Evolutionary conservation across 2,797 vertebrate genomes (phyloP), one percentile per base, ranked within the genome.

Genomic region (Cyprinodon diabolis): DNA sequence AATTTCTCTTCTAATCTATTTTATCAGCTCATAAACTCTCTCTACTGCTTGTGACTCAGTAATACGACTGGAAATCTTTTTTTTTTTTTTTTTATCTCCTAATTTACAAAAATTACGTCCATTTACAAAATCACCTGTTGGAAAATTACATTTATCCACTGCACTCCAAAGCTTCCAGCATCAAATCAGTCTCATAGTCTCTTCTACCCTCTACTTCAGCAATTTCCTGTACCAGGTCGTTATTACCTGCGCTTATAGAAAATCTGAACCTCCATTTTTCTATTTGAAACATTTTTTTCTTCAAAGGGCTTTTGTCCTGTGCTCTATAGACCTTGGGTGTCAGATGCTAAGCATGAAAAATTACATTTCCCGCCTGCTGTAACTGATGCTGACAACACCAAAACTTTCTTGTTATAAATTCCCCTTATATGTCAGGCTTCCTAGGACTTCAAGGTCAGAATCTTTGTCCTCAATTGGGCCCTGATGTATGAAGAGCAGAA

Each of bases 401-500:
- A 84, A 91, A 76, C 63, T 75, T 88, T 82, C 58, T 73, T 56
- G 57, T 69, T 66, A 85, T 85, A 90, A 83, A 84, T 88, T 89
- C 52, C 76, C 65, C 77, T 75, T 80, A 81, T 78, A 78, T 80
- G 78, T 76, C 69, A 80, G 76, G 40, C 78, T 87, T 77, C 69
- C 25, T 21, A 15, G 25, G 68, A 80, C 55, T 80, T 76, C 82
- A 85, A 91, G 88, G 88, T 90, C 88, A 83, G 43, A 81, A 30
- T 83, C 71, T 86, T 82, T 86, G 66, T 80, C 85, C 68, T 56
- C 13, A 45, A 80, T 43, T 45, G 74, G 66, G 60, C 60, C 62
- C 72, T 74, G 80, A 75, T 77, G 80, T 82, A 89, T 67, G 78
- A 83, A 71, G 68, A 84, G 65, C n/a, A 78, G 84, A 91, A 88